These are phyloP conservation scores for Nannobrachium achirus DNA, from an alignment of 2,113 vertebrate genomes.

Conservation along the genomic window DNA sequence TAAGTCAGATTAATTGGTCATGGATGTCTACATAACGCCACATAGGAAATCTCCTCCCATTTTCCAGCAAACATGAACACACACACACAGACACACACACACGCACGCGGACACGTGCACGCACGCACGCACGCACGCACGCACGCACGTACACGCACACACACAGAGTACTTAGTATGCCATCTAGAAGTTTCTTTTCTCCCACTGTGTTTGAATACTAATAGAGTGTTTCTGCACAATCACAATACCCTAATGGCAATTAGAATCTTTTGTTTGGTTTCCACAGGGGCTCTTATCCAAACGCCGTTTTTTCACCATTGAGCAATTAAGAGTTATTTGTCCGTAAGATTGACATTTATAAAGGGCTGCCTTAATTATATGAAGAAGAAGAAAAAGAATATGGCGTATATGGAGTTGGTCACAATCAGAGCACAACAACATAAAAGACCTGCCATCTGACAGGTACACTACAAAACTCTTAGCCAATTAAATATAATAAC, in stretches of 20 bases:
- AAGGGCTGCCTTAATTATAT: slow-evolving; percentile 71
- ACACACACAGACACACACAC: slow-evolving; percentile 28
- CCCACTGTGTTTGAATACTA: slow-evolving; percentile 81
- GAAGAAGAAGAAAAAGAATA: slow-evolving; percentile 44
- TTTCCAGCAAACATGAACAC: slow-evolving; percentile 63
- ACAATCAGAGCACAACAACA: slow-evolving; percentile 43
- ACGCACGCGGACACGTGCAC: slow-evolving; percentile 10
- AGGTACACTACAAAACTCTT: slow-evolving; percentile 21
- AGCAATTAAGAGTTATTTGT: slow-evolving; percentile 83
- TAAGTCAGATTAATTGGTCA: slow-evolving; percentile 80
- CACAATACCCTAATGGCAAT: slow-evolving; percentile 80
- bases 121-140: slow-evolving; percentile 25
- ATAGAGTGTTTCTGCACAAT: slow-evolving; percentile 77
- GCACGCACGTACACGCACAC: slow-evolving; percentile 34
- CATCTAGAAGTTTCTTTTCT: slow-evolving; percentile 80
- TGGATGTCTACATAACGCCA: slow-evolving; percentile 81
- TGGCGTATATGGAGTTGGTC: slow-evolving; percentile 51
- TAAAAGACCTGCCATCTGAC: slow-evolving; percentile 32
- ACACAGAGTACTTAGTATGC: slow-evolving; percentile 73
- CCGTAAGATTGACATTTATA: slow-evolving; percentile 80
- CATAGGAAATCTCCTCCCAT: slow-evolving; percentile 75
- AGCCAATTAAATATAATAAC: not conserved
- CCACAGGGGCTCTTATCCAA: slow-evolving; percentile 78
- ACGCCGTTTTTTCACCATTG: slow-evolving; percentile 68
- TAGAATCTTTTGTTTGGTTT: slow-evolving; percentile 79